A percentile compares a stretch with the other conserved stretches of the same genome.
These are phyloP conservation scores for Gallinago media DNA, from an alignment of 2,113 vertebrate genomes.

Conservation along the genomic window DNA sequence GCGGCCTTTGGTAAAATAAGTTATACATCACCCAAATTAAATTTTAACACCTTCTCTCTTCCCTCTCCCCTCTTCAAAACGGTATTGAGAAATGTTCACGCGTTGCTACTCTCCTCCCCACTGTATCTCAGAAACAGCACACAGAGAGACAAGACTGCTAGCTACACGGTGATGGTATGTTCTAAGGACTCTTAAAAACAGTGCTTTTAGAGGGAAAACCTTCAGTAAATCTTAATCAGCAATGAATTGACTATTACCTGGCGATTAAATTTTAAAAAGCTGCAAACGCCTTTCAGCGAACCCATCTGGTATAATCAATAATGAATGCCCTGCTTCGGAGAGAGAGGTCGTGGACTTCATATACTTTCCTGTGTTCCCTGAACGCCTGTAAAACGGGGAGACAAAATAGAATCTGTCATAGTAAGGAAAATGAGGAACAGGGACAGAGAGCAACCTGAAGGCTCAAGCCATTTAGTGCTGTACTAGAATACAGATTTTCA, in stretches of 20 bases:
- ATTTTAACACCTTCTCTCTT: conserved; percentile 24
- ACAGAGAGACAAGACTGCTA: not conserved
- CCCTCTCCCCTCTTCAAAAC: not conserved
- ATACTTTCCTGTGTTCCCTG: not conserved
- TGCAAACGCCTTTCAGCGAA: not conserved
- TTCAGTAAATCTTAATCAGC: not conserved
- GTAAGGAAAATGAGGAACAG: not conserved
- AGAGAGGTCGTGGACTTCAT: not conserved
- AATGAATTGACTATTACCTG: not conserved
- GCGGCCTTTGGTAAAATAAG: not conserved
- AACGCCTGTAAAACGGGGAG: not conserved
- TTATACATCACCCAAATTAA: not conserved
- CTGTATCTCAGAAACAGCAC: not conserved
- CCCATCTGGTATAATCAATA: not conserved
- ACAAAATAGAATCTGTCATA: not conserved
- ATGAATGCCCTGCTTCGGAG: not conserved
- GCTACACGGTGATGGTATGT: not conserved
- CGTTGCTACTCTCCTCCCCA: not conserved
- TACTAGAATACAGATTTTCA: not conserved
- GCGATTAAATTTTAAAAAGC: not conserved
- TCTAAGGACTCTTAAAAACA: not conserved
- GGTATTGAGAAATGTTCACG: not conserved
- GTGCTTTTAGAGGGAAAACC: not conserved
- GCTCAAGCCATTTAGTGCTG: not conserved
- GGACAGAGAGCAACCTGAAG: not conserved